A percentile compares a stretch with the other conserved stretches of the same genome.
Conservation (phyloP, 2,888 invertebrate species). For the Torymus tubicola region DNA sequence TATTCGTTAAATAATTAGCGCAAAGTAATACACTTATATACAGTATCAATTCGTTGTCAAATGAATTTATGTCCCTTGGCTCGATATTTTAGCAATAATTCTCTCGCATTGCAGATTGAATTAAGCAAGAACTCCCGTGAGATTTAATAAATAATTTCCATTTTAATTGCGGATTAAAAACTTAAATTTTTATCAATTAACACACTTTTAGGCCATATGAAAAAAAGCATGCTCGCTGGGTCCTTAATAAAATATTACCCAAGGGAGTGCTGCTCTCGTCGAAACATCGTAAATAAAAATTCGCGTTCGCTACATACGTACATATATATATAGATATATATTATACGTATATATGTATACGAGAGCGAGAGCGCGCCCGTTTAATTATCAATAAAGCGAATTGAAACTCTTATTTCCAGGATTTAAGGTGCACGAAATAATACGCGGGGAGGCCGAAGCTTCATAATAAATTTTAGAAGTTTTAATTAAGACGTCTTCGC, state of each 20-base stretch:
- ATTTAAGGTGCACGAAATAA: slow-evolving; percentile 36
- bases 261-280: not conserved
- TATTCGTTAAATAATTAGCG: too few species aligned
- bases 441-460: not conserved
- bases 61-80: not conserved
- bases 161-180: slow-evolving; percentile 42
- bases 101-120: slow-evolving; percentile 27
- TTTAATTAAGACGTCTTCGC: slow-evolving; percentile 45
- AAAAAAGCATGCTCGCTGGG: slow-evolving; percentile 7
- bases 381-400: slow-evolving; percentile 49
- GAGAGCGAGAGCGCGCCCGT: not conserved
- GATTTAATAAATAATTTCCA: slow-evolving; percentile 51
- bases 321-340: too few species aligned
- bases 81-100: slow-evolving; percentile 20
- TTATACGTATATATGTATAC: not conserved
- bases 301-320: not conserved
- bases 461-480: slow-evolving; percentile 49
- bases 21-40: too few species aligned
- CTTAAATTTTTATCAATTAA: slow-evolving; percentile 49
- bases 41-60: too few species aligned
- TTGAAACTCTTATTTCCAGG: slow-evolving; percentile 44
- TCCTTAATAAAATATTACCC: slow-evolving; percentile 30
- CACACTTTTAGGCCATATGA: slow-evolving; percentile 31
- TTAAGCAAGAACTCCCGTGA: slow-evolving; percentile 39
- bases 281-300: slow-evolving; percentile 44